Evolutionary conservation across 2,888 invertebrate genomes (phyloP).

Genomic region (Eugnorisma glareosa): DNA sequence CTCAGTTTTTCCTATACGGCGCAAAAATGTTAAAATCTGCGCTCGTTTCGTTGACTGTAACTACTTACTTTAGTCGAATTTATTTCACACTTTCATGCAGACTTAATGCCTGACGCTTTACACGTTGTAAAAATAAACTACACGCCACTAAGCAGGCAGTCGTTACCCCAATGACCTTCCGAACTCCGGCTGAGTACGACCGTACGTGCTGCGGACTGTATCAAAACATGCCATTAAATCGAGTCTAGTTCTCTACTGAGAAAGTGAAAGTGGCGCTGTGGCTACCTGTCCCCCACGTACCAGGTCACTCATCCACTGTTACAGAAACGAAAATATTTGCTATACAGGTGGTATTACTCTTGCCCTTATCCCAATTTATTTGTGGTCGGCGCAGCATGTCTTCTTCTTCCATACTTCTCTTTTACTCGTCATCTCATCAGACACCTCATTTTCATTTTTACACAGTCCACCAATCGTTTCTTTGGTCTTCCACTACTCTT

Average conservation of each 20-base stretch:
- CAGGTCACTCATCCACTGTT: conserved; percentile 30
- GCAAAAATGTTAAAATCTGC: background rate
- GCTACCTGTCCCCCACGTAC: conserved; percentile 34
- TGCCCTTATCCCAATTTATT: no score
- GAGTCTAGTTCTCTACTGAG: conserved; percentile 29
- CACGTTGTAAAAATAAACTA: conserved; percentile 33
- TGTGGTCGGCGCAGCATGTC: no score
- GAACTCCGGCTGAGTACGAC: conserved; percentile 33
- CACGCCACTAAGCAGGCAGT: background rate
- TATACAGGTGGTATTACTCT: background rate
- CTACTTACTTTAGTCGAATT: conserved; percentile 1
- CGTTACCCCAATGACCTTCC: conserved; percentile 51
- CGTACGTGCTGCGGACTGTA: conserved; percentile 44
- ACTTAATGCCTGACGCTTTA: conserved; percentile 3
- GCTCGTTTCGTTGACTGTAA: background rate
- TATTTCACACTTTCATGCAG: conserved; percentile 25
- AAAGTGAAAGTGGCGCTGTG: conserved; percentile 44
- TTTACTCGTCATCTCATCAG: no score
- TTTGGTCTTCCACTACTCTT: no score
- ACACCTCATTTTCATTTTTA: no score
- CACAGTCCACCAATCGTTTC: no score
- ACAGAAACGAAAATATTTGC: conserved; percentile 26
- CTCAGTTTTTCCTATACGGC: background rate
- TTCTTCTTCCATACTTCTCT: no score
- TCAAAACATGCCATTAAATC: conserved; percentile 46